Evolutionary conservation across 37 sponge, comb jelly and placozoan species (phyloP), one percentile per base, ranked within the genome.

Genomic region (Oopsacas minuta): DNA sequence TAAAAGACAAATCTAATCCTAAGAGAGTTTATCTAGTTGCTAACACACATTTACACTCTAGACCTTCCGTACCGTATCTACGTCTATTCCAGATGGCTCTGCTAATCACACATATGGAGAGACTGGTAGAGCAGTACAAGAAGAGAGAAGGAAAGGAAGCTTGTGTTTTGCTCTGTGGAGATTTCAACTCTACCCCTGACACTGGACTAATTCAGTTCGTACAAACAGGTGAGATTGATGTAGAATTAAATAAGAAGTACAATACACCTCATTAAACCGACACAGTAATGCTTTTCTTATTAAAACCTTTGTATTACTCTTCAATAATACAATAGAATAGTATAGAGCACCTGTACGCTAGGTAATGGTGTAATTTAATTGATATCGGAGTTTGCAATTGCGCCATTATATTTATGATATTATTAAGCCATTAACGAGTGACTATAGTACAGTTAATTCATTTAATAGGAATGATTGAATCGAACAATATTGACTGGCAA

Each of bases 101-200:
- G 36, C 81, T 61, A 36, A 38, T 86, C 36, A 85, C 75, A 12
- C 52, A 39, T 37, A 81, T 94, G 36, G 15, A 37, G 49, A 81
- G 36, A 0, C 75, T 49, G 12, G 22, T 91, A 28, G 81, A 84
- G 1, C 53, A 49, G 5, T 91, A 85, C 46, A 53, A 36, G 22
- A 36, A 52, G 36, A 37, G 38, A 36, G 37, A 52, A 52, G 53
- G 37, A 0, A 37, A 37, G 0, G 52, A 37, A 0, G 38, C 91
- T 8, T 86, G 86, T 0, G 83, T 84, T 1, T 37, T 94, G 8
- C 87, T 92, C 36, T 86, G 91, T 84, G 95, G 92, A 3, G 95
- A 94, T 52, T 90, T 94, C 61, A 94, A 94, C 87, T 90, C 91
- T 81, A 93, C 91, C 84, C 95, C 95, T 5, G 83, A 87, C 38